Evolutionary conservation across 2,797 vertebrate species (phyloP), one percentile per base, ranked within the genome.

Genomic region (Sternarchorhynchus goeldii): DNA sequence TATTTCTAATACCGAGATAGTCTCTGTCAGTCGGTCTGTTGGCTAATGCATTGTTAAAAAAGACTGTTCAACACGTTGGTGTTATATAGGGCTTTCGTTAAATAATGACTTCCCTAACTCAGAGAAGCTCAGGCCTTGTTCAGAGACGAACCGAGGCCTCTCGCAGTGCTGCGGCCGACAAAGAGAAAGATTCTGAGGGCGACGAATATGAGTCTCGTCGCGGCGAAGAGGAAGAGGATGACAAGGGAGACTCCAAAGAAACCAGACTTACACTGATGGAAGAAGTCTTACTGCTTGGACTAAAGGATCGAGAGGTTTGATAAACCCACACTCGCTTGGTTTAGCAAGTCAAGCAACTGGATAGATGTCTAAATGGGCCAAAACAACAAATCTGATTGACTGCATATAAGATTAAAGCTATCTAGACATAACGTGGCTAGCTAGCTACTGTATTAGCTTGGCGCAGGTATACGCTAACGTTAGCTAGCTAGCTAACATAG

Each of bases 231-330:
- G 93, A 95, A 2, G 95, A 96, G 1, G 95, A 96, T 1, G 95
- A 96, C 83, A 93, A 94, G 90, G 95, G 92, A 64, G 94, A 97
- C 89, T 96, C 95, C 66, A 98, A 98, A 91, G 97, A 99, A 85
- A 98, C 96, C 6, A 90, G 97, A 53, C 94, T 99, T 41, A 98
- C 96, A 0, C 92, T 99, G 70, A 99, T 99, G 97, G 97, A 99
- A 83, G 97, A 98, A 78, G 96, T 99, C 90, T 81, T 99, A 87
- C 94, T 99, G 1, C 80, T 99, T 90, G 97, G 97, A 88, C 94
- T 99, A 85, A 98, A 99, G 92, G 97, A 99, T 84, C 94, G 96
- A 89, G 97, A 99, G 97, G 96, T 98, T 86, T 84, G 88, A 10
- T 45, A 7, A 10, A 6, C 6, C 41, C 8, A 2, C 10, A 50